Percentiles rank a stretch among this genome's conserved stretches.
Conservation (phyloP, 2,797 vertebrate genomes). For the Halcyon chelicuti region DNA sequence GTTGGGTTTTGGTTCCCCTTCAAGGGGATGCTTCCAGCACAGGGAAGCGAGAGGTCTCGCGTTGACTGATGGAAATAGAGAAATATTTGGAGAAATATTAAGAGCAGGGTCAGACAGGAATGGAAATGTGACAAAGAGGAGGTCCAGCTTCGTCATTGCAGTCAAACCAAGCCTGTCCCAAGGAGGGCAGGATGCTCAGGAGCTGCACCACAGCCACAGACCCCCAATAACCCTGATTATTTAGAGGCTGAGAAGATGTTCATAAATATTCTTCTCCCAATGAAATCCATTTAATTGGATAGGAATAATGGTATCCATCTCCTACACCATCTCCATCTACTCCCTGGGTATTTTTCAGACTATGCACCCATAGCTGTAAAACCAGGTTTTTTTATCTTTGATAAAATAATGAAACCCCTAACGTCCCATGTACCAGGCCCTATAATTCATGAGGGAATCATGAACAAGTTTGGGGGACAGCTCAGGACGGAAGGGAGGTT, state of each 20-base stretch:
- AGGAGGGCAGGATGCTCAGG: neutral
- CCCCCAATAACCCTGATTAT: neutral
- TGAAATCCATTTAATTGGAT: neutral
- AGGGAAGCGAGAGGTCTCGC: neutral
- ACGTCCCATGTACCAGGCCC: neutral
- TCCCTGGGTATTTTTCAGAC: neutral
- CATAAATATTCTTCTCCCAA: neutral
- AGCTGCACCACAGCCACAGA: accelerated
- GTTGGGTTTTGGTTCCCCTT: neutral
- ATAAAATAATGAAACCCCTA: slow-evolving; percentile 2
- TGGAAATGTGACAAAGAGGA: accelerated
- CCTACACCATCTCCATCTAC: neutral
- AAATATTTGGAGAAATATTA: neutral
- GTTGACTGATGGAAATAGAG: neutral
- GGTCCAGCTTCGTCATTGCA: neutral
- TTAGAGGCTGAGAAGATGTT: neutral
- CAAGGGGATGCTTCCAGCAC: neutral
- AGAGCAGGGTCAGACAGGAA: neutral
- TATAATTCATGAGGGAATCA: slow-evolving; percentile 1
- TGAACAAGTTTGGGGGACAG: neutral
- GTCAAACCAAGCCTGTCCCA: neutral
- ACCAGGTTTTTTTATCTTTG: neutral
- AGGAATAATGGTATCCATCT: neutral
- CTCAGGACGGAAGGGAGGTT: neutral
- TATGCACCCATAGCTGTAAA: neutral